Conservation (phyloP, 2,888 invertebrate genomes). For the Meiosimyza decipiens region DNA sequence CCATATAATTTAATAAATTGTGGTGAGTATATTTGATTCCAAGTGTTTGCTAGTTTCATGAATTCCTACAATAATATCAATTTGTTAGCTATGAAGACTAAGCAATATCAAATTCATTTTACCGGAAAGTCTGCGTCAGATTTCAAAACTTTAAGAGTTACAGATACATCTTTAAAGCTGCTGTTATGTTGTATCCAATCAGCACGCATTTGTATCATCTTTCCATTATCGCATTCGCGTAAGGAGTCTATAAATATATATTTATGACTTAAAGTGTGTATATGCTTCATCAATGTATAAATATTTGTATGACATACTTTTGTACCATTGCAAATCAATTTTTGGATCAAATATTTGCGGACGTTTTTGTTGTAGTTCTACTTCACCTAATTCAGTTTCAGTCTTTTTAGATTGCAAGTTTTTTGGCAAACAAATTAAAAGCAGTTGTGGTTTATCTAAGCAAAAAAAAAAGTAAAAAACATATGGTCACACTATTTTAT, state of each 20-base stretch:
- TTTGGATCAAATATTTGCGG: conserved; percentile 64
- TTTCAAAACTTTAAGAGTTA: conserved; percentile 83
- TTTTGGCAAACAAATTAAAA: conserved; percentile 65
- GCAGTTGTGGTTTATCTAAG: conserved; percentile 59
- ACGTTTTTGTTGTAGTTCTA: conserved; percentile 60
- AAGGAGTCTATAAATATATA: conserved; percentile 68
- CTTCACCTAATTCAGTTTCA: conserved; percentile 61
- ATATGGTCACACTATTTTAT: too few species aligned
- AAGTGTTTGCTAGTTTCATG: conserved; percentile 79
- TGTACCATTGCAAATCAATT: conserved; percentile 63
- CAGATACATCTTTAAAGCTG: conserved; percentile 77
- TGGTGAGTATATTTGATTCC: conserved; percentile 81
- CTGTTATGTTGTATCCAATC: conserved; percentile 82
- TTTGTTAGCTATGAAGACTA: background rate
- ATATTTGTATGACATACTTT: conserved; percentile 53
- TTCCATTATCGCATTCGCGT: conserved; percentile 72
- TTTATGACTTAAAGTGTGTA: background rate
- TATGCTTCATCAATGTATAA: too few species aligned
- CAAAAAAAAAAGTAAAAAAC: conserved; percentile 31
- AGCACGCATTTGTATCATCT: conserved; percentile 77
- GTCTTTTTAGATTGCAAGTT: conserved; percentile 64
- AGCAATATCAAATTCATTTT: conserved; percentile 40
- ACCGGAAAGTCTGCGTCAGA: conserved; percentile 74
- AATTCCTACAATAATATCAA: conserved; percentile 72
- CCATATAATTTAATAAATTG: conserved; percentile 83